Evolutionary conservation across 2,797 vertebrate genomes (phyloP), one percentile per base, ranked within the genome.

Genomic region (Kryptolebias ocellatus): DNA sequence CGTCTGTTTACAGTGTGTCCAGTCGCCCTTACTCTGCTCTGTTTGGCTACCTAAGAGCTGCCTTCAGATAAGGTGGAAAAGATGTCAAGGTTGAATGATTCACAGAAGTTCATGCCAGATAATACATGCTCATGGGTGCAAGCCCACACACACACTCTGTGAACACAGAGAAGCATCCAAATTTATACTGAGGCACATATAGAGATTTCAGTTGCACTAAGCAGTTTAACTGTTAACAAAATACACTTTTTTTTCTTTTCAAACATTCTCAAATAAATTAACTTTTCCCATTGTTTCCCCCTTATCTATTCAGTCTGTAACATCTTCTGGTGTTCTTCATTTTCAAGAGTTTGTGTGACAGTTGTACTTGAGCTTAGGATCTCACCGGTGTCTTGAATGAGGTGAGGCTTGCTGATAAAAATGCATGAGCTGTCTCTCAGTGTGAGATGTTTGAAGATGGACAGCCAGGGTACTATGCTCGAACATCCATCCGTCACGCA

Each of bases 331-430:
- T 66, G 53, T 70, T 73, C 57, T 64, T 79, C 64, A 55, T 50
- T 79, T 67, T 80, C 47, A 20, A 60, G 75, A 67, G 74, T 76
- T 79, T 77, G 63, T 71, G 59, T 79, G 70, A 76, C 67, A 76
- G 61, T 64, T 50, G 79, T 69, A 79, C 64, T 76, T 69, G 68
- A 74, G 70, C 67, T 9, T 24, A 80, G 66, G 49, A 56, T 70
- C 74, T 83, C 63, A 55, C 72, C 72, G 42, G 70, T 77, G 67
- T 79, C 69, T 81, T 64, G 70, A 81, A 87, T 78, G 87, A 85
- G 81, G 81, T 90, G 76, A 74, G 84, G 68, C 63, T 72, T n/a
- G 76, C 62, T 60, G 67, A 83, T 83, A 87, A 86, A 93, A 87
- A 86, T 87, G 74, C 86, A 86, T 85, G 83, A 85, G 75, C 60